Conservation (phyloP, 2,797 vertebrate genomes). For the Ambastaia sidthimunki region DNA sequence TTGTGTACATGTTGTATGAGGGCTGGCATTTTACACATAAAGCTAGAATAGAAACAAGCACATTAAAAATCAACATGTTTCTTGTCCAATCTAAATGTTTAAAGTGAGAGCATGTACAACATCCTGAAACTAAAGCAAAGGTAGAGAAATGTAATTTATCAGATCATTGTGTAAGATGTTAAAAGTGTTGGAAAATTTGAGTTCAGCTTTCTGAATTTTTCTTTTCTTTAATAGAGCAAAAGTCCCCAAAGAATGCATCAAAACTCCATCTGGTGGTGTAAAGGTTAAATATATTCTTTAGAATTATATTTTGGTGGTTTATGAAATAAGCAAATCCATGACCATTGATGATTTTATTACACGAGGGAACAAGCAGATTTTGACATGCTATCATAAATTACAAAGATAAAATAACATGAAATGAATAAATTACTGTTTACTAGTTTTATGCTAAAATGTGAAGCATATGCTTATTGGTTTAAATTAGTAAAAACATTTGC, state of each 20-base stretch:
- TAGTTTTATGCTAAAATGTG: slow-evolving; percentile 19
- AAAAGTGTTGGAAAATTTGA: slow-evolving; percentile 28
- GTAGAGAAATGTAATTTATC: slow-evolving; percentile 63
- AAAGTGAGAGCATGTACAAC: slow-evolving; percentile 23
- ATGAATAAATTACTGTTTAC: too few species aligned
- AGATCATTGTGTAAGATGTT: slow-evolving; percentile 10
- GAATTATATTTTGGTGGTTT: background rate
- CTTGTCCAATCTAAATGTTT: background rate
- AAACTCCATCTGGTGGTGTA: background rate
- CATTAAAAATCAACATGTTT: background rate
- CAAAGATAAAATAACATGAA: background rate
- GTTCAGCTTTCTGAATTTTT: slow-evolving; percentile 64
- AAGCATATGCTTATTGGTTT: slow-evolving; percentile 65
- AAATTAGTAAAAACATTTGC: slow-evolving; percentile 69
- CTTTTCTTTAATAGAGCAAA: slow-evolving; percentile 52
- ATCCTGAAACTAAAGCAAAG: slow-evolving; percentile 49
- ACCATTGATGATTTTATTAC: slow-evolving; percentile 69
- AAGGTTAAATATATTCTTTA: too few species aligned
- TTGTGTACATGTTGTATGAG: background rate
- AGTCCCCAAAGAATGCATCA: slow-evolving; percentile 16
- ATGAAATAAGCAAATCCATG: slow-evolving; percentile 15
- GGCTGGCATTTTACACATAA: background rate
- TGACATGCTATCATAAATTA: slow-evolving; percentile 53
- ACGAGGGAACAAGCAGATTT: slow-evolving; percentile 68
- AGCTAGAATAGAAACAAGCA: background rate